Percentiles rank a stretch among this genome's conserved stretches.
phyloP scores from a whole-genome alignment of 2,888 invertebrate species.

The Venusia cambrica region DNA sequence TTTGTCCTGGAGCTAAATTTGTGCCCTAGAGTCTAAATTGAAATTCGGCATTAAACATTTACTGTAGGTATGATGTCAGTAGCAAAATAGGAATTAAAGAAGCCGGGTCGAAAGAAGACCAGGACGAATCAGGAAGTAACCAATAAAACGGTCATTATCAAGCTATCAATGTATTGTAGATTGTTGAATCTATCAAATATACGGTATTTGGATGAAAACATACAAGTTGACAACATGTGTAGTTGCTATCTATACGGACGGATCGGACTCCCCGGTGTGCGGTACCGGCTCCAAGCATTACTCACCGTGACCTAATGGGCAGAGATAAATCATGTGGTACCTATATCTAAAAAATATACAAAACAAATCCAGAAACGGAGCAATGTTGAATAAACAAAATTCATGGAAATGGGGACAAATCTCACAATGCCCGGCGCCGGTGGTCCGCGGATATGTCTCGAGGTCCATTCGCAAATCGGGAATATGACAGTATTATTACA shows the following conservation, averaged over 20 bases:
- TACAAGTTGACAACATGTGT: conserved; percentile 80
- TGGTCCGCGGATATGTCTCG: conserved; percentile 53
- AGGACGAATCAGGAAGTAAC: too few species aligned
- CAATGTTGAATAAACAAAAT: conserved; percentile 76
- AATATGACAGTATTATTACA: too few species aligned
- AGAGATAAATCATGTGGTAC: conserved; percentile 69
- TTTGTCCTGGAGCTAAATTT: too few species aligned
- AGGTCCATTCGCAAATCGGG: conserved; percentile 51
- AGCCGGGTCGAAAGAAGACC: too few species aligned
- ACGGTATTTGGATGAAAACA: conserved; percentile 75
- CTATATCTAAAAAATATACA: conserved; percentile 62
- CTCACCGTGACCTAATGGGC: conserved; percentile 77
- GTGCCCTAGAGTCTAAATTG: too few species aligned
- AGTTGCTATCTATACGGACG: conserved; percentile 68
- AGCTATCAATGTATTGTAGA: conserved; percentile 69
- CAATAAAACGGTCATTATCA: conserved; percentile 69
- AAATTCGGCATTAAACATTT: too few species aligned
- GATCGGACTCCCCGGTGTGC: conserved; percentile 73
- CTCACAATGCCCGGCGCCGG: conserved; percentile 64
- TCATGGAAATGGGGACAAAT: conserved; percentile 78
- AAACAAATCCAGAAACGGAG: conserved; percentile 60
- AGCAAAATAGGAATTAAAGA: too few species aligned
- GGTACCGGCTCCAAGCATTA: conserved; percentile 60
- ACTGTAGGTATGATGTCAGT: too few species aligned
- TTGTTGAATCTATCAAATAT: conserved; percentile 73